Conservation (phyloP, 2,113 vertebrate species). For the Ailuropoda melanoleuca region DNA sequence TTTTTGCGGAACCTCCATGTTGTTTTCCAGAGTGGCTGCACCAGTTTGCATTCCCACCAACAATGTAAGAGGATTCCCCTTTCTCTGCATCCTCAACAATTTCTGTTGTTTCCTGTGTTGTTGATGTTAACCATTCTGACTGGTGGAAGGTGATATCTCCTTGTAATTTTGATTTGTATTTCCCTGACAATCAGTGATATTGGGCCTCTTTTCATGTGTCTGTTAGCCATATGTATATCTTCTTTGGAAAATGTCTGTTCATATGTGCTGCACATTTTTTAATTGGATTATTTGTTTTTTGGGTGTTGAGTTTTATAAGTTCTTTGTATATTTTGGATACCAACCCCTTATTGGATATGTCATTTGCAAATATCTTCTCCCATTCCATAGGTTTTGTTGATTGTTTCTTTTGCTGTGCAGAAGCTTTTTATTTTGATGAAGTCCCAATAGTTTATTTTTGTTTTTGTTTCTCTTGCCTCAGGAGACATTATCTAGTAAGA, state of each 20-base stretch:
- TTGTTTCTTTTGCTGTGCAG: background rate
- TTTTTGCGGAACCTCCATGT: background rate
- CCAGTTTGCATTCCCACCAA: background rate
- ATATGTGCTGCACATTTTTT: background rate
- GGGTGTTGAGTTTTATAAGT: background rate
- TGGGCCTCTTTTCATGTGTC: background rate
- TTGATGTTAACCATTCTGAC: background rate
- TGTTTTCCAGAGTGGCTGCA: background rate
- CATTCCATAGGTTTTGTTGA: background rate
- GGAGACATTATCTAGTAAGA: background rate
- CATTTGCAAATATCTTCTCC: background rate
- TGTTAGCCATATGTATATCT: background rate
- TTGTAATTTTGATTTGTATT: background rate
- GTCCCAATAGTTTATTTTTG: background rate
- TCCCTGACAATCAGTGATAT: background rate
- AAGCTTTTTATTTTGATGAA: background rate
- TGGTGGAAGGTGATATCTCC: background rate
- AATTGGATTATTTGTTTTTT: background rate
- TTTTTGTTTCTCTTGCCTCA: background rate
- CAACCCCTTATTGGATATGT: background rate
- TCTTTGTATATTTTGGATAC: background rate
- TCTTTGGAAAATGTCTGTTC: background rate
- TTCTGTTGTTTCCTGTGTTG: background rate
- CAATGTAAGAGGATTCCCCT: background rate
- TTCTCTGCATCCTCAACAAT: background rate